Conservation (phyloP, 53 echinoderm and acorn worm species). For the Hippasteria phrygiana region DNA sequence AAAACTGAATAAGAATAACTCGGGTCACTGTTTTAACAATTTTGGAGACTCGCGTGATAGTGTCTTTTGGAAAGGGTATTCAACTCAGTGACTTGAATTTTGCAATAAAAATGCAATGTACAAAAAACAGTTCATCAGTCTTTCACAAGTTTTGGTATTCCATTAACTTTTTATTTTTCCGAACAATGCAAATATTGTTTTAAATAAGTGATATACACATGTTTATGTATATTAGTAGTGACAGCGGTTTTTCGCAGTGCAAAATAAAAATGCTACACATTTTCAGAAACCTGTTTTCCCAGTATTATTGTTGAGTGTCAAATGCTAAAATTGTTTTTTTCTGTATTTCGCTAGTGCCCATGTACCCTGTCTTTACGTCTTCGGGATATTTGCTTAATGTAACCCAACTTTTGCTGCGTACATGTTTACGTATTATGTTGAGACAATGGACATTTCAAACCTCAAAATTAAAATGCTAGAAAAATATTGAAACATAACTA, state of each 20-base stretch:
- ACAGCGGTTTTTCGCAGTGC: background rate
- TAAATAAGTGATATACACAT: background rate
- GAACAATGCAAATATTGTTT: background rate
- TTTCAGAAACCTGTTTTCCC: background rate
- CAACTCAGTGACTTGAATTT: no score
- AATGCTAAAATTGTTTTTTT: no score
- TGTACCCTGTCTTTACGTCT: no score
- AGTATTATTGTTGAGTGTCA: no score
- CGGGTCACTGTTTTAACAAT: no score
- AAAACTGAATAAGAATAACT: no score
- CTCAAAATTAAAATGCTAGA: background rate
- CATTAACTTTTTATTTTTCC: background rate
- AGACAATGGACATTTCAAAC: background rate
- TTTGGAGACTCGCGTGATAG: no score
- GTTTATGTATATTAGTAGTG: background rate
- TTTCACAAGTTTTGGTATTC: background rate
- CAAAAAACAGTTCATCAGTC: background rate
- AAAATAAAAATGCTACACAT: background rate
- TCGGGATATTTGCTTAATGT: no score
- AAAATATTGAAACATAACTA: conserved; percentile 1
- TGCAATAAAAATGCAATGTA: background rate
- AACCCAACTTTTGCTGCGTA: no score
- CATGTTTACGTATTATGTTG: background rate
- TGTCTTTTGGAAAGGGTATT: no score
- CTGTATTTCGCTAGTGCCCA: no score